Conservation (phyloP, 2,888 invertebrate genomes). For the Leptogaster cylindrica region DNA sequence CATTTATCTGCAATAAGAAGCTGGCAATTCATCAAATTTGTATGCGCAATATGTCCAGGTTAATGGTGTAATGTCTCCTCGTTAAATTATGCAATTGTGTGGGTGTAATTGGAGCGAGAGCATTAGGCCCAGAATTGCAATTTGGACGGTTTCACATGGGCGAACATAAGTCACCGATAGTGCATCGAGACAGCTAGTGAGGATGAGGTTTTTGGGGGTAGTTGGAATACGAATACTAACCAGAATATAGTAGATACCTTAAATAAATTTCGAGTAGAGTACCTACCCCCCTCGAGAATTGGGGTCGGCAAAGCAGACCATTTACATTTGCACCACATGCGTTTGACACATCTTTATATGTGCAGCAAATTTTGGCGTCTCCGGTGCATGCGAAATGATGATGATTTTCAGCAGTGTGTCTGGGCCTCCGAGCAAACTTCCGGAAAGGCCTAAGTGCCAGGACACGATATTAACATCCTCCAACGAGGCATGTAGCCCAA, state of each 20-base stretch:
- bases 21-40: constrained; percentile 43
- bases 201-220: no score
- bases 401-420: constrained; percentile 5
- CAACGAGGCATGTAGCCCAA: not conserved
- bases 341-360: constrained; percentile 32
- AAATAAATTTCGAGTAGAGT: constrained; percentile 8
- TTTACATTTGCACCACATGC: constrained; percentile 39
- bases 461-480: constrained; percentile 22
- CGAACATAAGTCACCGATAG: not conserved
- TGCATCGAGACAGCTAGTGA: not conserved
- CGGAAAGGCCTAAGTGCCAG: constrained; percentile 19
- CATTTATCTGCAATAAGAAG: constrained; percentile 34
- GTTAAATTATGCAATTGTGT: constrained; percentile 37
- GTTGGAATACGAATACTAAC: no score
- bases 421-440: not conserved
- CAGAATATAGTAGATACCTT: no score
- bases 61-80: constrained; percentile 40
- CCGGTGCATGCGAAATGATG: constrained; percentile 14
- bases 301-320: constrained; percentile 25
- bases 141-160: not conserved
- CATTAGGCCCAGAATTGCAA: not conserved
- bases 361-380: not conserved
- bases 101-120: constrained; percentile 1
- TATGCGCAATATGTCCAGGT: constrained; percentile 40
- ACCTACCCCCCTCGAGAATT: constrained; percentile 7